Base-by-base conservation (phyloP, 2,113 vertebrate species). In the Leptodactylus fuscus region DNA sequence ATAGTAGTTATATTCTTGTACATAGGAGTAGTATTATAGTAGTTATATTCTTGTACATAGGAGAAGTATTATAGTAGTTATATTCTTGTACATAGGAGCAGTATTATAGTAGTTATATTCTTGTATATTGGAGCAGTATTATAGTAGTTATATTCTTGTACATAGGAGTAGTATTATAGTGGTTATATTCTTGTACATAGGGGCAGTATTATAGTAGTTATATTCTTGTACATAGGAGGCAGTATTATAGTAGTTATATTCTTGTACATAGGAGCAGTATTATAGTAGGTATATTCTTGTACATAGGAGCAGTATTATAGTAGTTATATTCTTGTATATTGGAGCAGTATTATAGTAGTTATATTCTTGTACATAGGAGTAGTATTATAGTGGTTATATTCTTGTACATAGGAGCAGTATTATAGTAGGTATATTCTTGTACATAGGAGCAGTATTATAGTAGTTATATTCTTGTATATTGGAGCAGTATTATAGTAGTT, bases 271-370 rank as follows among this genome's bases (percentile, higher is more conserved):
- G 22, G 55, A 3, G n/a, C 55, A 24, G 55, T 58, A 58, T 58
- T 58, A 58, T 58, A 58, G 55, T 58, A 58, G 55, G n/a, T 58
- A 58, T 58, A 58, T 58, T 58, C 55, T 58, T 58, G 22, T 58
- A 58, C 15, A 58, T 58, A 58, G 55, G n/a, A 24, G 55, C 55
- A 58, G 55, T 58, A 58, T 58, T 58, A 58, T 58, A 58, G 55
- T 58, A 58, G 55, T 58, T 58, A 58, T 58, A 58, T 58, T 58
- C 55, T 24, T 58, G 22, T 58, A 58, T 11, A 58, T 58, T 11
- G 55, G n/a, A 24, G 55, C 51, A 53, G 51, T 53, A 53, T 53
- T 53, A 53, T 53, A 53, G 51, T 53, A 53, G 51, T 53, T 53
- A 53, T 53, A 53, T 20, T 53, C 51, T 53, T 53, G 51, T 53